A percentile compares a stretch with the other conserved stretches of the same genome.
phyloP scores from a whole-genome alignment of 2,888 invertebrate genomes.

The Eupithecia dodoneata region DNA sequence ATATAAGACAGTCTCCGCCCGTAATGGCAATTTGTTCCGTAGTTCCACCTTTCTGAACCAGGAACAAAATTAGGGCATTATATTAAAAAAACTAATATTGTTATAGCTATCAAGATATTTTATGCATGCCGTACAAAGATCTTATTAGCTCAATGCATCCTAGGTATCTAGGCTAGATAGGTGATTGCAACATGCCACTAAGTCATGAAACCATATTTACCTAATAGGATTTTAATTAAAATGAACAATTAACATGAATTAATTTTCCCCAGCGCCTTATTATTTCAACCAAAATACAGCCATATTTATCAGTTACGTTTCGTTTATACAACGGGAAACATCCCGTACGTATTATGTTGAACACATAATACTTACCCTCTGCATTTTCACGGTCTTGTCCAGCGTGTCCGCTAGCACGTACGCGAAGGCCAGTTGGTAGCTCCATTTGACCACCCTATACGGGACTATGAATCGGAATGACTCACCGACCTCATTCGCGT shows the following conservation, averaged over 20 bases:
- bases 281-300: neutral
- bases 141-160: neutral
- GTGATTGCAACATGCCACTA: neutral
- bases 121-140: neutral
- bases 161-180: neutral
- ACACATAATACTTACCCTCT: constrained; percentile 74
- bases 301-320: too few species aligned
- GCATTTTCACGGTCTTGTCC: constrained; percentile 88
- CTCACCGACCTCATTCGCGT: constrained; percentile 98
- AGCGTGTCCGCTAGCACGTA: constrained; percentile 95
- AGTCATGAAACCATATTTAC: neutral
- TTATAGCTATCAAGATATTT: neutral
- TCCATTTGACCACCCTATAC: constrained; percentile 86
- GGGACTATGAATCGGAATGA: constrained; percentile 93
- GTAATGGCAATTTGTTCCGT: constrained; percentile 68
- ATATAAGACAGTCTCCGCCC: constrained; percentile 92
- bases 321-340: too few species aligned
- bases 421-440: constrained; percentile 91
- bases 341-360: neutral
- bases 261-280: neutral
- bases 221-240: too few species aligned
- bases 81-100: neutral
- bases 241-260: too few species aligned
- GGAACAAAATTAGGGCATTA: neutral
- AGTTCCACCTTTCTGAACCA: constrained; percentile 64